phyloP scores from a whole-genome alignment of 2,113 vertebrate species.

The Potamarius usumacintae region DNA sequence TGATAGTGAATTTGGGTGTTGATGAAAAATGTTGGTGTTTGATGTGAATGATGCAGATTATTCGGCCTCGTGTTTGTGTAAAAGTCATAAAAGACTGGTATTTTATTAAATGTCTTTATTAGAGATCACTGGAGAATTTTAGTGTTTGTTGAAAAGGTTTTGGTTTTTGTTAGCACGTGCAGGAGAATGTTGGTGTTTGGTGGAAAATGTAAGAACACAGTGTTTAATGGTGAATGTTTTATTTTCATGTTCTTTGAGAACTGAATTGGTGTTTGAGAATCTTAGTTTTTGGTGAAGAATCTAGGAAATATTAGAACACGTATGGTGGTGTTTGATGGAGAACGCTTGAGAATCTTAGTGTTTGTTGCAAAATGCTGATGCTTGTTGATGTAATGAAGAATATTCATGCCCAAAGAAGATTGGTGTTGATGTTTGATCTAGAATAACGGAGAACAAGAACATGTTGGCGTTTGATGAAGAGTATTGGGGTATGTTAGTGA shows the following conservation, averaged over 20 bases:
- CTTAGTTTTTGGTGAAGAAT: background rate
- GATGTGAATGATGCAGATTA: background rate
- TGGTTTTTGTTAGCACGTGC: background rate
- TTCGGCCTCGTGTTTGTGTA: background rate
- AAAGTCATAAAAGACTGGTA: background rate
- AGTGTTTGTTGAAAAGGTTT: background rate
- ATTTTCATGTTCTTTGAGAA: background rate
- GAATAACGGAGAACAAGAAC: background rate
- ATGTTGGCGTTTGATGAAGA: background rate
- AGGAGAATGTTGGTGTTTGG: background rate
- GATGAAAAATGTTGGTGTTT: background rate
- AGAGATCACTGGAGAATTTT: background rate
- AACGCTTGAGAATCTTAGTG: background rate
- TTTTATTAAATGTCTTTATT: too few relatives aligned
- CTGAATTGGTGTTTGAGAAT: background rate
- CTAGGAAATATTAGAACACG: too few relatives aligned
- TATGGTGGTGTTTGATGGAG: background rate
- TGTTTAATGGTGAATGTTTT: background rate
- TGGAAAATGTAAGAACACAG: background rate
- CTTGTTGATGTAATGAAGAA: background rate
- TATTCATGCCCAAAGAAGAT: background rate
- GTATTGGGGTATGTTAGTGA: background rate
- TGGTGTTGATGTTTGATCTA: too few relatives aligned
- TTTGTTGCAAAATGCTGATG: background rate
- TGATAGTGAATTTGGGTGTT: background rate